Evolutionary conservation across 64 coral and sea anemone genomes (phyloP).

Genomic region (Montipora foliosa): DNA sequence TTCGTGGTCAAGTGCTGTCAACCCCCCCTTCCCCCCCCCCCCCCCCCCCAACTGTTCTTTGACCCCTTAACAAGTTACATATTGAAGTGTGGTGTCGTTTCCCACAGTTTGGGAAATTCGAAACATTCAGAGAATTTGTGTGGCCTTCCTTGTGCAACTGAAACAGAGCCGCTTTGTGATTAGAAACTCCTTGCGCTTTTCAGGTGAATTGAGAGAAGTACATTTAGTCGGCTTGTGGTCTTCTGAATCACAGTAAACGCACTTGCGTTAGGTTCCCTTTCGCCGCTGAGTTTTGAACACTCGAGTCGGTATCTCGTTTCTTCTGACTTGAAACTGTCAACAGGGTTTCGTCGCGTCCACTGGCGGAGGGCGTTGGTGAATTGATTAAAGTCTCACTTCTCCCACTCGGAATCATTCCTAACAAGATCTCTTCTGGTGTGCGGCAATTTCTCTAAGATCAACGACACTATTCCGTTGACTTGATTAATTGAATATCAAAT

Average conservation of each 20-base stretch:
- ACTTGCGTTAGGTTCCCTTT: neutral
- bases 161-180: constrained; percentile 46
- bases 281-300: neutral
- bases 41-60: neutral
- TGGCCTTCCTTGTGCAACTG: constrained; percentile 37
- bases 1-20: neutral
- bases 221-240: neutral
- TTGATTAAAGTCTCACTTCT: neutral
- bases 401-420: neutral
- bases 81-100: constrained; percentile 37
- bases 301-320: neutral
- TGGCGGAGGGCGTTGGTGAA: neutral
- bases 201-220: neutral
- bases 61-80: neutral
- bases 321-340: neutral
- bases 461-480: neutral
- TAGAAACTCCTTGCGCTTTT: constrained; percentile 43
- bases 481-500: neutral
- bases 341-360: neutral
- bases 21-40: too few species aligned
- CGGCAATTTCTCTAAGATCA: neutral
- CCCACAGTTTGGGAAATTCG: constrained; percentile 10
- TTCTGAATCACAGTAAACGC: too few species aligned
- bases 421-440: neutral
- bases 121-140: constrained; percentile 45